Evolutionary conservation across 2,113 vertebrate genomes (phyloP), one percentile per base, ranked within the genome.

Genomic region (Antechinus stuartii): DNA sequence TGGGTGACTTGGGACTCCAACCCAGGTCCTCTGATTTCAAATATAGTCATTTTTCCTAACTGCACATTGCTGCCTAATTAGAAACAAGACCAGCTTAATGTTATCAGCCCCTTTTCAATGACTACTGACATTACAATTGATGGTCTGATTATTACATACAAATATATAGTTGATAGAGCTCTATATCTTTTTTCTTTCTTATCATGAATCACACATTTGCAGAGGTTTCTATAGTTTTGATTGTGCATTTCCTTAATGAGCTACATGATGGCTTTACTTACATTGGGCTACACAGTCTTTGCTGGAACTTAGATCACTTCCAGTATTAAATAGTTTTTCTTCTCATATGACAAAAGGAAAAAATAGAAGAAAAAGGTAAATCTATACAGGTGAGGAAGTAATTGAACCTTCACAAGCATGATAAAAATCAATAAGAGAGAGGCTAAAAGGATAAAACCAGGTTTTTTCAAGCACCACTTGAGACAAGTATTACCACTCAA

Each of bases 381-480:
- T 56, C 89, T 42, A 56, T 3, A 10, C 92, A 96, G 91, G 93
- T 96, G 84, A 8, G 22, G 92, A 96, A 96, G 89, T 27, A 91
- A n/a, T 50, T 68, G 50, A 54, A 94, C 94, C 93, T 94, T 94
- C 46, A 90, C 95, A 94, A 54, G 90, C 30, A 23, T 42, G 56
- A 91, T 76, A 91, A 68, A 92, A 94, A 61, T 56, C n/a, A 61
- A 56, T 61, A 54, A 42, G 2, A 12, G 1, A 57, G 11, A 24
- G 25, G 8, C 47, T 68, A 25, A 91, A 97, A 26, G 76, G 53
- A 68, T 53, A 97, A 54, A 16, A 89, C 89, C 57, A 90, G 23
- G 53, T 68, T 96, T 97, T 97, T 96, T 96, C 92, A 92, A 96
- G 93, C 35, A 30, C 54, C 94, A 27, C 96, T 94, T 42, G 89